Evolutionary conservation across 2,113 vertebrate species (phyloP), one percentile per base, ranked within the genome.

Genomic region (Phrynosoma platyrhinos): DNA sequence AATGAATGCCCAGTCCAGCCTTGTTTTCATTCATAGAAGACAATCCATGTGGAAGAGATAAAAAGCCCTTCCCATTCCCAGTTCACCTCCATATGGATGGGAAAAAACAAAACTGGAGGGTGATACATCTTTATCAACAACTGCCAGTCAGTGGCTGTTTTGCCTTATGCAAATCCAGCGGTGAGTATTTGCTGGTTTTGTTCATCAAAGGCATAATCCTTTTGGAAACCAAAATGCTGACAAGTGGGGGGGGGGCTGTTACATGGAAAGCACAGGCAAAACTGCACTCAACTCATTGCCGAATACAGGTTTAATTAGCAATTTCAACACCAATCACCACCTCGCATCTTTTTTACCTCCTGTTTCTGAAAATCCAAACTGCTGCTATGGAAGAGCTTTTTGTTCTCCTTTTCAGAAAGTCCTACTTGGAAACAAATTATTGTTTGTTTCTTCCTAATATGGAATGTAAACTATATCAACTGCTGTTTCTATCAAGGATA

Each of bases 101-200:
- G 84, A 84, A 93, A 90, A 82, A 94, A 89, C 76, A 95, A 94
- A 94, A 89, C 62, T 77, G n/a, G 78, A 88, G 86, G 71, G 30
- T 75, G 89, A 93, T 62, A 90, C 5, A 47, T 91, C 93, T 96
- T 95, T 93, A 95, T 93, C 95, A 95, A 90, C 87, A 87, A 82
- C 91, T 92, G 91, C 81, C 94, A 94, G 90, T 90, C 80, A 47
- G 83, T 87, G 85, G 86, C 79, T 83, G 42, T 32, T 81, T 52
- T 88, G 92, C 92, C 53, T 30, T 8, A 68, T 74, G 82, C 88
- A 95, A 91, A 95, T 88, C n/a, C 36, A 89, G 69, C 80, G 76
- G 87, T 0, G 0, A 30, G 82, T 69, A 55, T 32, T 89, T 91
- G 32, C 74, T 90, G 89, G 90, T 87, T 90, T 89, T 89, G 85